Evolutionary conservation across 2,113 vertebrate species (phyloP), one percentile per base, ranked within the genome.

Genomic region (Elgaria multicarinata): DNA sequence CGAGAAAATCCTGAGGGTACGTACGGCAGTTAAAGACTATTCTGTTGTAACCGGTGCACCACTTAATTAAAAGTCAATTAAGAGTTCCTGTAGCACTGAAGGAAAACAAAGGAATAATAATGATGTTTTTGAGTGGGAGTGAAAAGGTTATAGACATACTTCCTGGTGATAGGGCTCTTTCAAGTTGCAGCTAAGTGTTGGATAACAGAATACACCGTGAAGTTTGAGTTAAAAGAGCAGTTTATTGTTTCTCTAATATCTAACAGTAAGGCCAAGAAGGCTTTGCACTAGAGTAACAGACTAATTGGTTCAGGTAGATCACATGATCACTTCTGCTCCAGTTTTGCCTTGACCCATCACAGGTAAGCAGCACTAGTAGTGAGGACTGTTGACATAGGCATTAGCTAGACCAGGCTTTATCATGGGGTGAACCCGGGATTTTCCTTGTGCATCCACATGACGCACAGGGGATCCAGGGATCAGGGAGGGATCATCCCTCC

Each of bases 11-110:
- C 86, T 94, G 69, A 90, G 93, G 79, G 89, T 88, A 76, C 74
- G 42, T 31, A 36, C 0, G 1, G 22, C 77, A 88, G 76, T 87
- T 88, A 90, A 94, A 93, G 33, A 83, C 87, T 85, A 86, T 89
- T 92, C 84, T 81, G 44, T 81, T 87, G 50, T 85, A 94, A 87
- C 76, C 64, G 87, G 20, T 80, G 92, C 94, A 76, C 31, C 28
- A 93, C 89, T 94, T 94, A 96, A 96, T 96, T 97, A 95, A 96
- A 95, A 96, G 91, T 92, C 85, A 95, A 91, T 96, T 96, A 95
- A 91, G 74, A 91, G 64, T 95, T 96, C 91, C 90, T 86, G 91
- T 81, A 92, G 75, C 84, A 94, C 78, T 75, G 64, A 94, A 93
- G 90, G 77, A 87, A 94, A 95, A 89, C 69, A 90, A 93, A 95